A percentile compares a stretch with the other conserved stretches of the same genome.
Evolutionary conservation across 2,113 vertebrate genomes (phyloP).

Genomic region (Amphilophus citrinellus): DNA sequence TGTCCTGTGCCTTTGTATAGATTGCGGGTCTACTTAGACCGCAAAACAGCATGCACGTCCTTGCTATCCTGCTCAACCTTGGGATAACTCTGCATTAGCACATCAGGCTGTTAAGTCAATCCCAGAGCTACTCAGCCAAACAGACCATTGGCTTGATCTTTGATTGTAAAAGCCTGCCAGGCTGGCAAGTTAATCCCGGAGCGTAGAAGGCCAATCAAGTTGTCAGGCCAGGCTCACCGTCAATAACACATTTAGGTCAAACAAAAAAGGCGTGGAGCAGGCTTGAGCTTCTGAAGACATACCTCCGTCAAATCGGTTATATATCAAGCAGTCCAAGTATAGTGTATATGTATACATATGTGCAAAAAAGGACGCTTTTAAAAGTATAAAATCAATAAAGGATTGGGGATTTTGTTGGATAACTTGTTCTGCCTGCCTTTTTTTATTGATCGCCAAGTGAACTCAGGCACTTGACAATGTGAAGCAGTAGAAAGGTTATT

Average conservation of each 20-base stretch:
- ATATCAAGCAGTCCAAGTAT: background rate
- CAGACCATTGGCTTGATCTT: constrained; percentile 73
- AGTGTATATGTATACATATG: background rate
- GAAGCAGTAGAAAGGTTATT: constrained; percentile 70
- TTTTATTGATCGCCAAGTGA: constrained; percentile 65
- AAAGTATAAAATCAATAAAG: constrained; percentile 37
- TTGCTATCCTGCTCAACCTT: constrained; percentile 72
- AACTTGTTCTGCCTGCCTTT: constrained; percentile 54
- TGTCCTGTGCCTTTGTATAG: background rate
- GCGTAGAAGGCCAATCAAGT: constrained; percentile 72
- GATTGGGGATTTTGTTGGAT: constrained; percentile 41
- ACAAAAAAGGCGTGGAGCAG: constrained; percentile 33
- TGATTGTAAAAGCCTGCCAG: constrained; percentile 74
- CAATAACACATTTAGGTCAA: constrained; percentile 75
- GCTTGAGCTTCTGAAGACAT: constrained; percentile 17
- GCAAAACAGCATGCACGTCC: constrained; percentile 56
- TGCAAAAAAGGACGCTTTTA: background rate
- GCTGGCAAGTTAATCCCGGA: constrained; percentile 73
- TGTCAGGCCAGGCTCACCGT: constrained; percentile 58
- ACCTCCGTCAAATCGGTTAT: constrained; percentile 4
- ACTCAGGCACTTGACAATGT: constrained; percentile 60
- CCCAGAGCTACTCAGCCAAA: constrained; percentile 75
- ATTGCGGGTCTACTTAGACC: constrained; percentile 32
- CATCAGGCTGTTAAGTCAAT: constrained; percentile 76
- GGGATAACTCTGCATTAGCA: constrained; percentile 77